Evolutionary conservation across 2,797 vertebrate genomes (phyloP), one percentile per base, ranked within the genome.

Genomic region (Phrynocephalus guinanensis): DNA sequence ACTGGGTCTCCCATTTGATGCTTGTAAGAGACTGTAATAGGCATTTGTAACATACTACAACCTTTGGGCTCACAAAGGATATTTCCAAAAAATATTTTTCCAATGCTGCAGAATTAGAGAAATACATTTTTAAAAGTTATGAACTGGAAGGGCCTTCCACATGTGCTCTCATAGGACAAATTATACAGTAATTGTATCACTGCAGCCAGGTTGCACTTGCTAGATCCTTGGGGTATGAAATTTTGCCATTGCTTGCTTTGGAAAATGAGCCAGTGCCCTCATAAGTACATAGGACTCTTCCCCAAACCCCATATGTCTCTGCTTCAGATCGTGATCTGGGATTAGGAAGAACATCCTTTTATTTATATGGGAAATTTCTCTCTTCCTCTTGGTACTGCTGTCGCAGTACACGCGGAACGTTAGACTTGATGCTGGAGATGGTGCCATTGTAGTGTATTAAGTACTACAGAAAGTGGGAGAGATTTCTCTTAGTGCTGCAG

Each of bases 71-170:
- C 38, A 82, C 6, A 48, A 33, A 66, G 30, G 20, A 38, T 66
- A 77, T 77, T 85, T 77, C 20, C n/a, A 76, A 84, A 84, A 73
- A 66, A 24, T 18, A 73, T 9, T 86, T 75, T 60, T 82, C 10
- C 33, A 80, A 38, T 44, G 20, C 28, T 5, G 8, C 48, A 56
- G 24, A 60, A 66, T n/a, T 2, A 72, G n/a, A 33, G 28, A 83
- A 20, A 56, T 63, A 63, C 16, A 3, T 63, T 63, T 44, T 56
- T 20, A 63, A 63, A 63, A 63, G 60, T 18, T 63, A 63, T 20
- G 15, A 63, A 20, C 60, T 63, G 75, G 50, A 85, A 76, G 52
- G 6, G 26, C 1, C 13, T 73, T 44, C 8, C 33, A 33, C 3
- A 15, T 28, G 8, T 28, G 22, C 72, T 76, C 8, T 79, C 3